Conservation (phyloP, 1,140 invertebrate species). For the Centruroides sculpturatus region DNA sequence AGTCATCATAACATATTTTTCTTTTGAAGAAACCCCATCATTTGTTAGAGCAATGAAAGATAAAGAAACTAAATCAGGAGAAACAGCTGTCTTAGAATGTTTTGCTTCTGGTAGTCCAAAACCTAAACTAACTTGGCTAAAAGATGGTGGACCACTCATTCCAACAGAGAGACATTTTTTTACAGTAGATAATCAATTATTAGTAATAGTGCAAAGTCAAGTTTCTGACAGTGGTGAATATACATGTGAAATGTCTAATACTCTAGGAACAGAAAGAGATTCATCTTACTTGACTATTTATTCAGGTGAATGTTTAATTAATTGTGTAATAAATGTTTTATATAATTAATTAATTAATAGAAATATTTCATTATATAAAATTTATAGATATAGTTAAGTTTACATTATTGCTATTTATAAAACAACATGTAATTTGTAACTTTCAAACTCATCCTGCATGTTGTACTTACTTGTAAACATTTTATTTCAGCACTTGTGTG, state of each 20-base stretch:
- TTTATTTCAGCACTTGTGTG: too few species aligned
- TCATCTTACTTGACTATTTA: slow-evolving; percentile 35
- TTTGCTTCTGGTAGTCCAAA: slow-evolving; percentile 62
- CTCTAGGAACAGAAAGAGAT: slow-evolving; percentile 34
- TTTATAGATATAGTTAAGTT: too few species aligned
- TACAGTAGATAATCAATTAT: slow-evolving; percentile 64
- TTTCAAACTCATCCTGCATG: too few species aligned
- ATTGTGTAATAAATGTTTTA: background rate
- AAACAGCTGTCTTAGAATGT: slow-evolving; percentile 72
- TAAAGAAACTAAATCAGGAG: slow-evolving; percentile 59
- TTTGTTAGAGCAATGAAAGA: slow-evolving; percentile 72
- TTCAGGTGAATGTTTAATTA: slow-evolving; percentile 29
- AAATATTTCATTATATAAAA: too few species aligned
- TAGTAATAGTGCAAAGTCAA: slow-evolving; percentile 69
- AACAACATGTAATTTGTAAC: too few species aligned
- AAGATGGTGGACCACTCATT: slow-evolving; percentile 59
- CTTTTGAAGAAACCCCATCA: slow-evolving; percentile 53
- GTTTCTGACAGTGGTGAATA: slow-evolving; percentile 65
- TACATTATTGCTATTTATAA: too few species aligned
- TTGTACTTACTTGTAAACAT: too few species aligned
- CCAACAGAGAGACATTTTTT: slow-evolving; percentile 62
- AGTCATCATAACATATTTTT: slow-evolving; percentile 4
- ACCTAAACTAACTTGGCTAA: slow-evolving; percentile 75
- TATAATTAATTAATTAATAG: too few species aligned
- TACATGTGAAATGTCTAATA: slow-evolving; percentile 71